phyloP scores from a whole-genome alignment of 2,888 invertebrate genomes.

The Oithona nana region DNA sequence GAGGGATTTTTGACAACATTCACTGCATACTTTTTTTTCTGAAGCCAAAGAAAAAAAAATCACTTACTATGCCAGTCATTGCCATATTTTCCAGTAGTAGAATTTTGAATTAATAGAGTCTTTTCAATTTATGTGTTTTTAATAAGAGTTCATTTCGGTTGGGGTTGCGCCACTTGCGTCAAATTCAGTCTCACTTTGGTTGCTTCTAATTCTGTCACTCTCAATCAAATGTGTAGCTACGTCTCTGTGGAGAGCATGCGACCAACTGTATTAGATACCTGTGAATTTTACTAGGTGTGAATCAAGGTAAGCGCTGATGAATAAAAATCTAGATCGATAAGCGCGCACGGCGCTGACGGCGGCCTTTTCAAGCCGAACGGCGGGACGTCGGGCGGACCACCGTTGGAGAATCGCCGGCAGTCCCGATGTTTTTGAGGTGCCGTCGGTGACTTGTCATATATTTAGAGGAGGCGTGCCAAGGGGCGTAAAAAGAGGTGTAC shows the following conservation, averaged over 20 bases:
- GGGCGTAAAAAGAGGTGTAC: neutral
- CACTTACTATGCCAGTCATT: neutral
- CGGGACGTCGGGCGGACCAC: neutral
- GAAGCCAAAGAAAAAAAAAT: too few relatives aligned
- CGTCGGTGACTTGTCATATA: neutral
- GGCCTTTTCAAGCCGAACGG: neutral
- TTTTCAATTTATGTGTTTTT: too few relatives aligned
- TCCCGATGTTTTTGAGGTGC: neutral
- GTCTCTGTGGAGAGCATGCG: neutral
- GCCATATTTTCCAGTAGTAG: too few relatives aligned
- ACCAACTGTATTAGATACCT: neutral
- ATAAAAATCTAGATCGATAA: neutral
- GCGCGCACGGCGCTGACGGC: neutral
- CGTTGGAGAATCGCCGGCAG: neutral
- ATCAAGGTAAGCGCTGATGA: neutral
- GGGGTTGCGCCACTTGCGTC: too few relatives aligned
- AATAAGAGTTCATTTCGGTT: too few relatives aligned
- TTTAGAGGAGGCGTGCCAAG: neutral
- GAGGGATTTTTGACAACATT: too few relatives aligned
- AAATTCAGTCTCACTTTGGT: too few relatives aligned
- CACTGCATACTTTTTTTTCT: too few relatives aligned
- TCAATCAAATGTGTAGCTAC: too few relatives aligned
- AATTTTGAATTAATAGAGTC: too few relatives aligned
- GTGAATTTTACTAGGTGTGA: neutral
- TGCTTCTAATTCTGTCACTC: too few relatives aligned